Conservation (phyloP, 2,113 vertebrate species). For the Hippolais icterina region DNA sequence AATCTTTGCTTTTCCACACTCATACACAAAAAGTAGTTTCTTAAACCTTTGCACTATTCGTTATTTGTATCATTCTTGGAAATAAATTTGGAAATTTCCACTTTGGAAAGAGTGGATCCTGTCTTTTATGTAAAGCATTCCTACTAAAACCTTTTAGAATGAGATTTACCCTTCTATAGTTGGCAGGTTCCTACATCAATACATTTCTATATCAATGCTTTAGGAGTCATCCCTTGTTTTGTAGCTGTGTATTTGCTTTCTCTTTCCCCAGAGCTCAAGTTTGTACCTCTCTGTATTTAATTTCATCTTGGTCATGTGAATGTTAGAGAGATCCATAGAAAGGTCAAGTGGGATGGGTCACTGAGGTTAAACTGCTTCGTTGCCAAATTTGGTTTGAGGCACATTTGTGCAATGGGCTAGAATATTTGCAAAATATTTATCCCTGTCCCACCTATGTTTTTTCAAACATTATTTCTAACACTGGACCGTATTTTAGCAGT, state of each 20-base stretch:
- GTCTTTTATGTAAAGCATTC: accelerated
- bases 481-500: neutral
- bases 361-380: neutral
- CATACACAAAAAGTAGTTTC: neutral
- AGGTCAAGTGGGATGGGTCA: neutral
- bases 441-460: neutral
- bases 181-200: neutral
- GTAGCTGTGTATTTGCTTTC: neutral
- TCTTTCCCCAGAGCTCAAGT: neutral
- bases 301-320: neutral
- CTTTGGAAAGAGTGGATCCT: neutral
- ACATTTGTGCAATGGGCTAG: neutral
- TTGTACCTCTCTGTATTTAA: neutral
- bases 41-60: neutral
- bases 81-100: too few species aligned
- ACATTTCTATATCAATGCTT: neutral
- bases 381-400: neutral
- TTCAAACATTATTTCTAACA: neutral
- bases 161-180: neutral
- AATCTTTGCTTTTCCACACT: neutral
- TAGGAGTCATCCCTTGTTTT: neutral
- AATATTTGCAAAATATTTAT: neutral
- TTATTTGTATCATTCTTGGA: neutral
- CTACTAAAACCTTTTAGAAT: neutral
- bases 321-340: neutral